Conservation (phyloP, 2,113 vertebrate genomes). For the Galbula dea region DNA sequence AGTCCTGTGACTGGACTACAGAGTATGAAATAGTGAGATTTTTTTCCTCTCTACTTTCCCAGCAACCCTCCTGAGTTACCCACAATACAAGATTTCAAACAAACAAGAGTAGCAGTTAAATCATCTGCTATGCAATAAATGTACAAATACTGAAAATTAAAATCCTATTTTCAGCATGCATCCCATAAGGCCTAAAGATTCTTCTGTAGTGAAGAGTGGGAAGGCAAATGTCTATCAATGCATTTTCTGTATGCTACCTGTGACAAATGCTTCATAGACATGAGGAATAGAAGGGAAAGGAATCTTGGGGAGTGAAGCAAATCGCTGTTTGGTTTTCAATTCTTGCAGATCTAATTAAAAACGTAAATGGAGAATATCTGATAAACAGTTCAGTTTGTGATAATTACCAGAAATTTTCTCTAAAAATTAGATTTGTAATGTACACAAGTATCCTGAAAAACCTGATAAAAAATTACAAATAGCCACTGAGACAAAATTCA, state of each 20-base stretch:
- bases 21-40: neutral
- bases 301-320: neutral
- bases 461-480: neutral
- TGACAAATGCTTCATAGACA: neutral
- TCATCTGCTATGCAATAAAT: neutral
- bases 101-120: neutral
- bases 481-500: conserved; percentile 9
- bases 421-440: neutral
- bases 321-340: neutral
- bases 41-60: neutral
- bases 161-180: neutral
- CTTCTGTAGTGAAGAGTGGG: conserved; percentile 2
- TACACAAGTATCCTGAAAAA: neutral
- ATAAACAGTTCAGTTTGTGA: neutral
- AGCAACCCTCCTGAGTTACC: neutral
- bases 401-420: neutral
- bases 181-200: neutral
- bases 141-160: neutral
- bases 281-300: neutral
- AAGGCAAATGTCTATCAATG: conserved; percentile 26
- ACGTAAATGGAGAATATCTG: neutral
- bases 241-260: conserved; percentile 23
- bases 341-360: neutral
- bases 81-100: neutral
- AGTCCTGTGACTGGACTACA: neutral